Base-by-base conservation (phyloP, 1,140 invertebrate species). In the Mylabris phalerata region DNA sequence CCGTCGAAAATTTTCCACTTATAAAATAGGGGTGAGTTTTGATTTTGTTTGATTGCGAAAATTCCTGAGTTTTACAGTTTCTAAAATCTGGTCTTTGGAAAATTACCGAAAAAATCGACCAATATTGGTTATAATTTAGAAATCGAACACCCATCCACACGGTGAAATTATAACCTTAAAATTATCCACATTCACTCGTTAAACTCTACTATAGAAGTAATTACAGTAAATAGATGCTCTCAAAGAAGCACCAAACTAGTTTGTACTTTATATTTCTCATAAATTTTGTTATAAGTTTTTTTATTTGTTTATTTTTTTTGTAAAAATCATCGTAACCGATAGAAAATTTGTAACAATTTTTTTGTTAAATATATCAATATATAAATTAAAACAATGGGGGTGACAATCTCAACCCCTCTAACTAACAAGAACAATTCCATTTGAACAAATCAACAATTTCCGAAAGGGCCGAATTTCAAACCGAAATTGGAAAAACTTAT, bases 261-360 rank as follows among this genome's bases (percentile, higher is more conserved):
- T 63, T 63, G 62, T 63, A 63, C 62, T 63, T 63, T 63, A 49
- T 50, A 32, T 32, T 19, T 32, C 32, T 32, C 32, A 32, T 32
- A 19, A 59, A 54, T 6, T 39, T 59, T 59, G 57, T 49, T 59
- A 19, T 19, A 19, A 19, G 4, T 32, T 32, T 32, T 32, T 32
- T 32, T 32, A 7, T 32, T 32, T 32, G 1, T 32, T 32, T 32
- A 13, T 13, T 32, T 4, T 32, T 32, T 32, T 32, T 5, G 4
- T 32, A 5, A 5, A 32, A 32, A 5, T 32, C 4, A 32, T 32
- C 32, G 42, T 57, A 57, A 60, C 56, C 59, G 51, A 59, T 62
- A 55, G 59, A 62, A 62, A 62, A 59, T 58, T 50, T 52, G 48
- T 55, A 62, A 62, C 60, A 62, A 50, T 55, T 49, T 59, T 46